Evolutionary conservation across 2,113 vertebrate species (phyloP), one percentile per base, ranked within the genome.

Genomic region (Paramisgurnus dabryanus): DNA sequence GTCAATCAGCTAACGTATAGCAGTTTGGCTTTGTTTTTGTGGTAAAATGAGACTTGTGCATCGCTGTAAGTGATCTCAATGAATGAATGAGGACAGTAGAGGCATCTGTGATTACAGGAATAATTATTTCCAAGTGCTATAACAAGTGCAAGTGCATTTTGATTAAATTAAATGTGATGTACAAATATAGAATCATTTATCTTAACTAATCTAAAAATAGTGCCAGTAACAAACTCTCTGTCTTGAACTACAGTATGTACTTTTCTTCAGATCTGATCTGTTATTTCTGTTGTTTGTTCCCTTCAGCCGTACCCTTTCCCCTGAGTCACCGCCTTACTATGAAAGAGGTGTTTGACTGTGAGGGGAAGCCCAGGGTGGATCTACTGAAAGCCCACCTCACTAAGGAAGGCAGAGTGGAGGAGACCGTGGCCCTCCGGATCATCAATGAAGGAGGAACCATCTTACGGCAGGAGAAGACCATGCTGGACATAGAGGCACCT

Each of bases 321-420:
- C 84, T 94, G 85, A 95, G 94, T 86, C 93, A 94, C 85, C 93
- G 93, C 72, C 93, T 95, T 79, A 93, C 93, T 6, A 86, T 93
- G 92, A 95, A 94, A 87, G 94, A 95, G 90, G 94, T 95, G 80
- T 93, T 95, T 18, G 94, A 95, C 87, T 88, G 90, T 5, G 94
- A 95, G 85, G 92, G 91, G 43, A 94, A 95, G 80, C 93, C 93
- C 3, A 90, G 94, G 0, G 94, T 95, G 82, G 94, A 95, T 81
- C 91, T 95, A 63, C 90, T 94, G 63, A 94, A 94, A 85, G 93
- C 93, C 69, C 93, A 94, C 88, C 92, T 94, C 73, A 94, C 93
- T 88, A 94, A 94, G 87, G 94, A 94, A 82, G 94, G 94, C 72
- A 85, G 93, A 0, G 92, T 94, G 34, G 93, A 94, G 78, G 93